Evolutionary conservation across 2,113 vertebrate species (phyloP), one percentile per base, ranked within the genome.

Genomic region (Monarcha castaneiventris): DNA sequence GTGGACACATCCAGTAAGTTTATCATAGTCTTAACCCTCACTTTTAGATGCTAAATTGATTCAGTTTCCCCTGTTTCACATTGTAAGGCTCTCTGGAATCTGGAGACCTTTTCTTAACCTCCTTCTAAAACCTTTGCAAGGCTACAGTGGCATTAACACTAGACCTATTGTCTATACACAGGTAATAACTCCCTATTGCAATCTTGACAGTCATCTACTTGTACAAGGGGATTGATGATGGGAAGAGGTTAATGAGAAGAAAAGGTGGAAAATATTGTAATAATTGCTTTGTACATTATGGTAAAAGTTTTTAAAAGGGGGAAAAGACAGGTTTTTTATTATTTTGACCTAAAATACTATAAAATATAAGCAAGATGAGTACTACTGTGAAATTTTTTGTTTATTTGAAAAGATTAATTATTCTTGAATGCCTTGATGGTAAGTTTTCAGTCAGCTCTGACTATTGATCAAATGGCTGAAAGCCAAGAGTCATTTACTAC

Each of bases 401-500:
- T 83, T 74, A 21, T 88, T 74, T 76, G 21, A 58, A 39, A 86
- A 75, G 7, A 43, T 41, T 37, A 68, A 74, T 88, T 88, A 46
- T 41, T 55, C 49, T 66, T 69, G 18, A 94, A 80, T 86, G 67
- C 11, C 33, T 80, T 92, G 71, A 89, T 93, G 63, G 66, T 73
- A 91, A 90, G 49, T 55, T 64, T 88, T 83, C 75, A 73, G 78
- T 83, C 41, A 76, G 82, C 55, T 88, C 58, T 5, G 17, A 64
- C 58, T 95, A 62, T 78, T 80, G 82, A 85, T 73, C 84, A 54
- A 51, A 46, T 85, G 94, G 88, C 75, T 62, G 82, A 80, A 90
- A 90, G 78, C 92, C 94, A 86, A 16, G n/a, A 33, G 10, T 90
- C 92, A 84, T 90, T 97, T 87, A 67, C 72, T 71, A 58, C 59